A percentile compares a stretch with the other conserved stretches of the same genome.
phyloP scores from a whole-genome alignment of 2,797 vertebrate genomes.

The Lithobates pipiens region DNA sequence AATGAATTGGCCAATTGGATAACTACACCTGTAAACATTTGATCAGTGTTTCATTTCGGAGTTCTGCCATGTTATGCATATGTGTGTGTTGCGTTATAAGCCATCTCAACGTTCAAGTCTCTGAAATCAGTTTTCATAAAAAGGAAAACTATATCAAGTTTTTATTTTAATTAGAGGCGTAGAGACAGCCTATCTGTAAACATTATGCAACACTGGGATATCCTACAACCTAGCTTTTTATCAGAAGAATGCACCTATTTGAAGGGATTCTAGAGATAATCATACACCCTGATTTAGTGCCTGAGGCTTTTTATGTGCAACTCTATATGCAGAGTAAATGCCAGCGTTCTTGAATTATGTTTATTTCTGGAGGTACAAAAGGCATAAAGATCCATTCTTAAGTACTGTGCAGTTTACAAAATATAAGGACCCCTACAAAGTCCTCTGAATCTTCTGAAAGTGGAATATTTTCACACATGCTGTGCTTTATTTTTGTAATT shows the following conservation, averaged over 20 bases:
- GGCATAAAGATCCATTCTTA: conserved; percentile 57
- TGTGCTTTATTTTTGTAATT: conserved; percentile 63
- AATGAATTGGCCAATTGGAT: no score
- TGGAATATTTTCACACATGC: conserved; percentile 59
- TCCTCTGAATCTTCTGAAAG: conserved; percentile 53
- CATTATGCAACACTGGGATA: neutral
- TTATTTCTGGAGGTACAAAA: conserved; percentile 55
- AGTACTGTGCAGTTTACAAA: conserved; percentile 61
- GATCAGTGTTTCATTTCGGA: no score
- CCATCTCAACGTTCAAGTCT: no score
- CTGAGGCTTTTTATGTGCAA: conserved; percentile 19
- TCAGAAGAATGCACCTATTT: conserved; percentile 19
- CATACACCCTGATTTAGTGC: conserved; percentile 29
- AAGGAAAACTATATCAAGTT: no score
- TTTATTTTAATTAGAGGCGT: no score
- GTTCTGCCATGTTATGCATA: no score
- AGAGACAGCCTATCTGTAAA: no score
- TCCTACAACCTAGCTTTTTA: conserved; percentile 4
- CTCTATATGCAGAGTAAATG: conserved; percentile 18
- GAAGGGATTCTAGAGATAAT: conserved; percentile 7
- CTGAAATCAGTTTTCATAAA: no score
- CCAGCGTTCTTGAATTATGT: conserved; percentile 44
- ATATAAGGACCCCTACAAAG: conserved; percentile 56
- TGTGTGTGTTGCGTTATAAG: no score
- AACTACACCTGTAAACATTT: no score